A percentile compares a stretch with the other conserved stretches of the same genome.
Conservation (phyloP, 2,888 invertebrate genomes). For the Glaucopsyche alexis region DNA sequence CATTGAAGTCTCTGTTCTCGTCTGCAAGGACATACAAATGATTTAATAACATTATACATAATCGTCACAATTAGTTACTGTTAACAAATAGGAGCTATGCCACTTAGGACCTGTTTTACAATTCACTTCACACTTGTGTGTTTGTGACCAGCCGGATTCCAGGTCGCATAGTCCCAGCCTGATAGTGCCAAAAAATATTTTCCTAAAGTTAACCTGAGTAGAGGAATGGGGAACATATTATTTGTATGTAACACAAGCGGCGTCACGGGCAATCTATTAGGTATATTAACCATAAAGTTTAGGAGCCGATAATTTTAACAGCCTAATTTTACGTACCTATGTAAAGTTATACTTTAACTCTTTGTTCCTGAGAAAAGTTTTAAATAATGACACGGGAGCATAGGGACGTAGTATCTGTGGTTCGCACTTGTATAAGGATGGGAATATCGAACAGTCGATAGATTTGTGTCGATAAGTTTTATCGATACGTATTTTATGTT, state of each 20-base stretch:
- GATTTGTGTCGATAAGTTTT: not conserved
- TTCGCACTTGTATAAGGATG: constrained; percentile 35
- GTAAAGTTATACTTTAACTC: not conserved
- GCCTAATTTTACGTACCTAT: not conserved
- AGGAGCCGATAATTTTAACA: not conserved
- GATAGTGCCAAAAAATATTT: no score
- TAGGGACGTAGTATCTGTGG: constrained; percentile 32
- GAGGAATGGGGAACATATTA: no score
- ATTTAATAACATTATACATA: no score
- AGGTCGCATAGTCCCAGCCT: no score
- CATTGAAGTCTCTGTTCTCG: constrained; percentile 93
- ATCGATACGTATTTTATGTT: not conserved
- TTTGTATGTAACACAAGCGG: no score
- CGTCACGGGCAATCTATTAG: no score
- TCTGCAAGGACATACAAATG: constrained; percentile 70
- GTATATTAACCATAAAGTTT: not conserved
- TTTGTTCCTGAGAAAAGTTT: constrained; percentile 26
- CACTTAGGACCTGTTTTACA: no score
- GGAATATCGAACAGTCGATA: not conserved
- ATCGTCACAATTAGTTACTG: no score
- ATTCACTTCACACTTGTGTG: no score
- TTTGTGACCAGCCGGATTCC: no score
- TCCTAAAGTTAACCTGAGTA: no score
- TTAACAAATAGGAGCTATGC: no score
- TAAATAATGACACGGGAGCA: constrained; percentile 21